Conservation (phyloP, 2,113 vertebrate species). For the Gasterosteus aculeatus region DNA sequence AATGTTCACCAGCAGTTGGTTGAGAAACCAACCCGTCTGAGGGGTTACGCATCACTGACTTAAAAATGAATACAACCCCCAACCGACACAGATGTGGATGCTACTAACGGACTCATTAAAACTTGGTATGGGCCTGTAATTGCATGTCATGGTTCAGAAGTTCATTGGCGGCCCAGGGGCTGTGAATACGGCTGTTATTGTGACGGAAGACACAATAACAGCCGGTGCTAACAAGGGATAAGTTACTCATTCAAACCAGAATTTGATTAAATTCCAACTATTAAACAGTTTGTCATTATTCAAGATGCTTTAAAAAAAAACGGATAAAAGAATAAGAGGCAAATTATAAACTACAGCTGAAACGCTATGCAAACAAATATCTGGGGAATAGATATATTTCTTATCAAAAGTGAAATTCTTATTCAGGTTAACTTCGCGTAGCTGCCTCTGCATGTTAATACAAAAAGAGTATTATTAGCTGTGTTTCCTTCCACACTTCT, state of each 20-base stretch:
- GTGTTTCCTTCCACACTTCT: neutral
- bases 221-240: neutral
- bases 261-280: neutral
- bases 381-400: neutral
- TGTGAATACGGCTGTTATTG: neutral
- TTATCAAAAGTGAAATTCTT: neutral
- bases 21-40: conserved; percentile 21
- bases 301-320: too few species aligned
- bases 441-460: neutral
- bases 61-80: neutral
- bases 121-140: conserved; percentile 35
- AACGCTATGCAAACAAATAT: conserved; percentile 8
- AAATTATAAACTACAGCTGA: conserved; percentile 2
- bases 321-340: neutral
- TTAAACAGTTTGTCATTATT: neutral
- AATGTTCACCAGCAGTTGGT: conserved; percentile 27
- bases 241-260: too few species aligned
- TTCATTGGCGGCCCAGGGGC: conserved; percentile 34
- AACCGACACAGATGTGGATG: conserved; percentile 37
- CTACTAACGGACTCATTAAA: conserved; percentile 47
- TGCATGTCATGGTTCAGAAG: conserved; percentile 51
- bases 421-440: neutral
- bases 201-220: neutral
- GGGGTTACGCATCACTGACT: conserved; percentile 32
- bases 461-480: neutral